Evolutionary conservation across 2,888 invertebrate species (phyloP), one percentile per base, ranked within the genome.

Genomic region (Phasia obesa): DNA sequence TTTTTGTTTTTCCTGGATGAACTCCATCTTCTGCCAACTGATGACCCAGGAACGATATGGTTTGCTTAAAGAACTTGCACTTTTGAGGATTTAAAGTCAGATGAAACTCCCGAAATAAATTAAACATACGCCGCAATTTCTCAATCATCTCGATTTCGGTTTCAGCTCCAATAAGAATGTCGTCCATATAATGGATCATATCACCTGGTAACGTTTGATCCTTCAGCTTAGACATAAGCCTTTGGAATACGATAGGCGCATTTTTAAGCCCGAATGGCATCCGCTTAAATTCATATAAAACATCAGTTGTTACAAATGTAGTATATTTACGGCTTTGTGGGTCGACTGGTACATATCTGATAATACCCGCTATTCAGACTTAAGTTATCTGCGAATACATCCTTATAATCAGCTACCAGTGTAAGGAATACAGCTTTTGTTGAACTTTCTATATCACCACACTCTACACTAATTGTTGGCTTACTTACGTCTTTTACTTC

Each of bases 31-130:
- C 55, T 7, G 65, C 19, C 5, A 77, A 13, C 38, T 57, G 19
- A 17, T 84, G 84, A 5, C 74, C 81, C 6, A 84, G 27, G 51
- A 77, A 73, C 13, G 13, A n/a, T 15, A 60, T 6, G 3, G 3
- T 23, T 4, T 13, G 11, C 7, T 15, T 19, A 9, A 42, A 23
- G n/a, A 60, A 60, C 4, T 51, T 19, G 15, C 83, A 83, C 38
- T 86, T 84, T 0, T 81, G 79, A 15, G 79, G 84, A 11, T 78
- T 73, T 11, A 85, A 47, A 1, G 85, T 86, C 1, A 85, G n/a
- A 0, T 59, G 51, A 1, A 64, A 55, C 21, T 47, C 4, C 15
- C 67, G 75, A 31, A 85, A 67, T 64, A 67, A 77, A 7, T 13
- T 9, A 0, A 84, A 38, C 9, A 81, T 57, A 1, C 53, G 25